Evolutionary conservation across 2,888 invertebrate species (phyloP), one percentile per base, ranked within the genome.

Genomic region (Hydrotaea diabolus): DNA sequence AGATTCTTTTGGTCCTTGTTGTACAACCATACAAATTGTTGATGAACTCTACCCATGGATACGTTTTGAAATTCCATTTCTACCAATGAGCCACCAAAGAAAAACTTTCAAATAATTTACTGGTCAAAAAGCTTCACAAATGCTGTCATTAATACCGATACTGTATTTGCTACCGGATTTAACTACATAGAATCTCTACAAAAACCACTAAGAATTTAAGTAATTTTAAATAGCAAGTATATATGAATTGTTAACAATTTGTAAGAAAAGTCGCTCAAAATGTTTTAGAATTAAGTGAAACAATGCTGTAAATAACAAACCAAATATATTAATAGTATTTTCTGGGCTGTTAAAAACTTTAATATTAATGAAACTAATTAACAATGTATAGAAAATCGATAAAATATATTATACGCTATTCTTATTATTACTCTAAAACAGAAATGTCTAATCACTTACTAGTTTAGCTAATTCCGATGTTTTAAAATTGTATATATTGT

Each of bases 151-250:
- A n/a, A n/a, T n/a, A n/a, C n/a, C n/a, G n/a, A n/a, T 31, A 39
- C 39, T 39, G 8, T 39, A 39, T 7, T 31, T 31, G 31, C 31
- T 39, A 13, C 39, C 3, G 13, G 39, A 39, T 39, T 39, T 39
- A 4, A 39, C 13, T 39, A 39, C n/a, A n/a, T n/a, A n/a, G 9
- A 39, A 39, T 39, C 53, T n/a, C 13, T n/a, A 55, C 19, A 55
- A 59, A 59, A 26, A 26, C 59, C 26, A 15, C 26, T 9, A 15
- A 59, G 7, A 26, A 23, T 26, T 59, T 59, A 59, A 59, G 59
- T 59, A 59, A 57, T 59, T 59, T 59, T 59, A 59, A 59, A 19
- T 59, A 59, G 59, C 5, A 23, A 23, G n/a, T 49, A 59, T 59
- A 26, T 26, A 59, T 26, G 26, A 59, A 59, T 49, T 49, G 49